Percentiles rank a stretch among this genome's conserved stretches.
Evolutionary conservation across 2,797 vertebrate genomes (phyloP).

Genomic region (Anguilla marmorata): DNA sequence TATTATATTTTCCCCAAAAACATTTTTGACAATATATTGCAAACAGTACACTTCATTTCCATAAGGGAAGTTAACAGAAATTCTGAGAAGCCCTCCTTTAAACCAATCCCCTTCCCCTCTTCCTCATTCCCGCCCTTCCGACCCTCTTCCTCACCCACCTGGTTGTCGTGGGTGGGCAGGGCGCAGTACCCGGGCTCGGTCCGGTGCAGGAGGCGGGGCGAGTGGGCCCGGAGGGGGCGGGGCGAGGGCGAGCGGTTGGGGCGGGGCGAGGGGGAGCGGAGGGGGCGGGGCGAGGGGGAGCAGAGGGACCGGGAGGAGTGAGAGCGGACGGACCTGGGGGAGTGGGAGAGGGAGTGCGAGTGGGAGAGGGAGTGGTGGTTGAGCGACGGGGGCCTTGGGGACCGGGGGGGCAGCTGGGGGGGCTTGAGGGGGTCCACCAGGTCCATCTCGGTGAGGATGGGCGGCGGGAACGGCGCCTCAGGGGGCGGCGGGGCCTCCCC

Average conservation of each 20-base stretch:
- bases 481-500: constrained; percentile 55
- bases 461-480: constrained; percentile 67
- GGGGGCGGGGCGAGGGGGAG: constrained; percentile 6
- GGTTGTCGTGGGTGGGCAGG: constrained; percentile 71
- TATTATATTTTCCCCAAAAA: neutral
- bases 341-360: constrained; percentile 59
- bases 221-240: constrained; percentile 64
- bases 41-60: too few species aligned
- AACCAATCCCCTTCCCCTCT: neutral
- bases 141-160: constrained; percentile 54
- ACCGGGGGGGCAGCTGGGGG: constrained; percentile 71
- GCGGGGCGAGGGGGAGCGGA: constrained; percentile 44
- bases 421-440: constrained; percentile 66
- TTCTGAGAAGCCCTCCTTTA: too few species aligned
- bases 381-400: constrained; percentile 66
- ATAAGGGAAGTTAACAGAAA: too few species aligned
- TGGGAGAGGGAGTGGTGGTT: constrained; percentile 67
- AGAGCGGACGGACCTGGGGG: constrained; percentile 66
- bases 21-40: neutral
- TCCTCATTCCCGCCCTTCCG: neutral
- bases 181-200: constrained; percentile 68
- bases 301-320: constrained; percentile 60
- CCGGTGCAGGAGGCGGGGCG: constrained; percentile 64
- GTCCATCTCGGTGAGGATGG: constrained; percentile 68
- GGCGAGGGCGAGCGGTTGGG: constrained; percentile 64